phyloP scores from a whole-genome alignment of 1,140 invertebrate genomes.

The Ceratina japonica region DNA sequence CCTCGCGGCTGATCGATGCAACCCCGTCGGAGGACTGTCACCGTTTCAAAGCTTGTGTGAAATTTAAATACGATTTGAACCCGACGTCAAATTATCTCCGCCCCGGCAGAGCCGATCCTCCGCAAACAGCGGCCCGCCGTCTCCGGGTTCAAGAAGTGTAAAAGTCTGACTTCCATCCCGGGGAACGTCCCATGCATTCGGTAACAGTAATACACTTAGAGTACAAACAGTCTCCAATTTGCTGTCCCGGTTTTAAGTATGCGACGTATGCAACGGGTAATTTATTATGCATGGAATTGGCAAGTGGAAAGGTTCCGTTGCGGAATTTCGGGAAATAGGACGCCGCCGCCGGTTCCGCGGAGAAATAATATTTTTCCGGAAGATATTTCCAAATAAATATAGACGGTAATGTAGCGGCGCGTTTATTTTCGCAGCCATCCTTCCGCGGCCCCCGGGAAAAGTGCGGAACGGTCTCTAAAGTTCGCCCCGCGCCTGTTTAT shows the following conservation, averaged over 20 bases:
- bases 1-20: constrained; percentile 11
- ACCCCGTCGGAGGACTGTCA: constrained; percentile 21
- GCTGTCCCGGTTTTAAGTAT: too few species aligned
- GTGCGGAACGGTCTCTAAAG: not conserved
- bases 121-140: constrained; percentile 47
- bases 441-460: not conserved
- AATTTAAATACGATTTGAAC: constrained; percentile 55
- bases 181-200: too few species aligned
- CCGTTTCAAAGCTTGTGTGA: constrained; percentile 30
- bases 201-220: too few species aligned
- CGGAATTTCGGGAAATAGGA: too few species aligned
- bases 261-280: too few species aligned
- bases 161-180: too few species aligned
- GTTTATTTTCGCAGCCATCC: not conserved
- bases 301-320: too few species aligned
- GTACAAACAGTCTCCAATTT: too few species aligned
- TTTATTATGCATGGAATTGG: too few species aligned
- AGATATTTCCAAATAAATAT: not conserved
- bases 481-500: constrained; percentile 3
- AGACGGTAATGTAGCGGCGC: not conserved
- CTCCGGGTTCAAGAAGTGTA: not conserved
- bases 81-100: constrained; percentile 40
- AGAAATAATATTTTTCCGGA: too few species aligned
- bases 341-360: too few species aligned
- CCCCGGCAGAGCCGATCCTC: constrained; percentile 31